Evolutionary conservation across 2,113 vertebrate genomes (phyloP).

Genomic region (Petrocephalus zakoni): DNA sequence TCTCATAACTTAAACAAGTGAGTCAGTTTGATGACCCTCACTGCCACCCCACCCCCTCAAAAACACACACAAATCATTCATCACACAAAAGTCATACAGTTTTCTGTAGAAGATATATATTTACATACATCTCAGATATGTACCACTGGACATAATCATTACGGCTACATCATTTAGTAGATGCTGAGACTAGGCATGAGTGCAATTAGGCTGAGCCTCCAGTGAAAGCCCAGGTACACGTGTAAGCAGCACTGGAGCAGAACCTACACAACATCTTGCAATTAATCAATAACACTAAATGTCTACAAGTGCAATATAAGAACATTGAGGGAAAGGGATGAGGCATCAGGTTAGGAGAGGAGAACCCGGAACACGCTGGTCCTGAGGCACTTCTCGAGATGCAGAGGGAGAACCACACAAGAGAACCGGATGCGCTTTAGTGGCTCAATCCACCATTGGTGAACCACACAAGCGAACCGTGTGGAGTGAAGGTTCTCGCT

Average conservation of each 20-base stretch:
- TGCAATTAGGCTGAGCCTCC: not conserved
- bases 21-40: not conserved
- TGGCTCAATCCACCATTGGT: not conserved
- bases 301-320: not conserved
- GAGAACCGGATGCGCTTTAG: not conserved
- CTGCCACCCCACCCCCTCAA: not conserved
- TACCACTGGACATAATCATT: not conserved
- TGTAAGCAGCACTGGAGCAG: too few species aligned
- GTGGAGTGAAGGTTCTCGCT: too few species aligned
- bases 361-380: not conserved
- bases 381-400: not conserved
- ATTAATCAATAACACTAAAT: not conserved
- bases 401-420: not conserved
- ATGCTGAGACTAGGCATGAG: not conserved
- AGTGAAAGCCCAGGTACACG: too few species aligned
- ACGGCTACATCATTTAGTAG: not conserved
- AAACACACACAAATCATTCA: not conserved
- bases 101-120: not conserved
- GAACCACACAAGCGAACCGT: too few species aligned
- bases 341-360: not conserved
- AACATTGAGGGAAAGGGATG: not conserved
- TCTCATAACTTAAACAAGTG: not conserved
- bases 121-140: not conserved
- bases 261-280: not conserved
- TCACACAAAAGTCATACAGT: not conserved